A percentile compares a stretch with the other conserved stretches of the same genome.
phyloP scores from a whole-genome alignment of 2,797 vertebrate species.

The Dermochelys coriacea region DNA sequence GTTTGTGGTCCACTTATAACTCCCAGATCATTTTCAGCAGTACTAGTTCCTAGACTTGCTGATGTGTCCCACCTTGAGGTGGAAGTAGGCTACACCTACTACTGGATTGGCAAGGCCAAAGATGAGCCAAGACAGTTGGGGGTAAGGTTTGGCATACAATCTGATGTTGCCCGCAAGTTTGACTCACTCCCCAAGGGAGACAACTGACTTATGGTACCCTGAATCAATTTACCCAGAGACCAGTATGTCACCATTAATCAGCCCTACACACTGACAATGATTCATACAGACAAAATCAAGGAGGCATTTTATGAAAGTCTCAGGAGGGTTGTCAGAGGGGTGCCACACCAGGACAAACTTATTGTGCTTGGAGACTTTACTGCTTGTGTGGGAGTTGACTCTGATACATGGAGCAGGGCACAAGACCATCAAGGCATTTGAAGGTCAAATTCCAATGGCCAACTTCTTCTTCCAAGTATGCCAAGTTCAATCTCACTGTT shows the following conservation, averaged over 20 bases:
- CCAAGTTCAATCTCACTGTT: neutral
- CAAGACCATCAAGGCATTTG: neutral
- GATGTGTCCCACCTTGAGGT: too few relatives aligned
- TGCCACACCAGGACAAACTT: neutral
- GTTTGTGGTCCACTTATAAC: too few relatives aligned
- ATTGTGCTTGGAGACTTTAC: neutral
- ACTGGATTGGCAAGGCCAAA: too few relatives aligned
- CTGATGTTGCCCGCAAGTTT: neutral
- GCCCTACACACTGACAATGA: neutral
- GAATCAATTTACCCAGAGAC: neutral
- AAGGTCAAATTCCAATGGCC: neutral
- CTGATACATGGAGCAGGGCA: neutral
- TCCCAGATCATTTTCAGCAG: too few relatives aligned
- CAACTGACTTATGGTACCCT: neutral
- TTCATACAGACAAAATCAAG: neutral
- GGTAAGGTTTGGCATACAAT: neutral
- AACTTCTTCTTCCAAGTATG: neutral
- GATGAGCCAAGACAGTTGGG: too few relatives aligned
- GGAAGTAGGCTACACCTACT: too few relatives aligned
- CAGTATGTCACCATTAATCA: neutral
- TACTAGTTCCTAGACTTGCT: too few relatives aligned
- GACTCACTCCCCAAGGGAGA: neutral
- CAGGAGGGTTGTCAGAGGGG: neutral
- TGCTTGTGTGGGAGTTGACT: neutral
- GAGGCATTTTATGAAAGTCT: neutral